Evolutionary conservation across 2,113 vertebrate genomes (phyloP), one percentile per base, ranked within the genome.

Genomic region (Glareola pratincola): DNA sequence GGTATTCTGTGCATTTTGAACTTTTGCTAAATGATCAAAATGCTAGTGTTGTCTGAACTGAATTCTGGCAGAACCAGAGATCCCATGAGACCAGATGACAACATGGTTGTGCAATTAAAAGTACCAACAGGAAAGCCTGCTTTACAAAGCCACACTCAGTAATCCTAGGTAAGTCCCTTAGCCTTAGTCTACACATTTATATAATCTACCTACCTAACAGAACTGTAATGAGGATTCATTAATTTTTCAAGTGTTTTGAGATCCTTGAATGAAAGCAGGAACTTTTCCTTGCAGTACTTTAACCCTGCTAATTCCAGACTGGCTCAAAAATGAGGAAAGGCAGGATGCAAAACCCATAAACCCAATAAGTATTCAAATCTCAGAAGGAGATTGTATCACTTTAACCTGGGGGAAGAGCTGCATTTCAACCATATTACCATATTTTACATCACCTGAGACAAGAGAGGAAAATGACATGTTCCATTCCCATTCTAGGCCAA

Each of bases 191-290:
- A 88, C 32, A 54, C 5, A 45, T 90, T 93, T 86, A 80, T 69
- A 66, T 29, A 84, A 80, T 39, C 51, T 73, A 66, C 51, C 57
- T 63, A 88, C 29, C 19, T 82, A 75, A 62, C 3, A 18, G 68
- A 76, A 64, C 7, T 73, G 41, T 36, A 90, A 88, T 41, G 18
- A 91, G 57, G 27, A 68, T 34, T 92, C 54, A 81, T 94, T 79
- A 81, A 85, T 59, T 90, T 90, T 85, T 92, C 48, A 96, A 67
- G 30, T 66, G 36, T 84, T 94, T 80, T 60, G 21, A 95, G 62
- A 90, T 63, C 36, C 57, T 54, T 62, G 39, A 82, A 76, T 66
- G 48, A 88, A 80, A 86, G 36, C 12, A 83, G 32, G 51, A 92
- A 54, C 18, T 67, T 41, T 36, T 85, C 19, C 76, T 81, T 39